These are phyloP conservation scores for Mesoclemmys tuberculata DNA, from an alignment of 2,113 vertebrate genomes.

Conservation along the genomic window DNA sequence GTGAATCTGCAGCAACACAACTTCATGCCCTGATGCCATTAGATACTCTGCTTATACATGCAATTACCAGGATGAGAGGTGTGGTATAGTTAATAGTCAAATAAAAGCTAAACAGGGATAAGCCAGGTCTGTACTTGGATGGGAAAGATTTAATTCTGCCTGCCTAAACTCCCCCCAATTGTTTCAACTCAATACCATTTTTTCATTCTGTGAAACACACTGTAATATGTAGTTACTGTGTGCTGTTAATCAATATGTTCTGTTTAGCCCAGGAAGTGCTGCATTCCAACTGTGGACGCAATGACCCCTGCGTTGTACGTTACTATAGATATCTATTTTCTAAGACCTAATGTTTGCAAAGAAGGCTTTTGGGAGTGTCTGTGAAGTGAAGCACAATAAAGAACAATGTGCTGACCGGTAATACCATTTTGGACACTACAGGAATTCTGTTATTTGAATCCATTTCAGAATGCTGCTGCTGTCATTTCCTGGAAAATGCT, in stretches of 20 bases:
- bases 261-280: neutral
- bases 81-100: slow-evolving; percentile 17
- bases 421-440: neutral
- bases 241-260: neutral
- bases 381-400: neutral
- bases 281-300: neutral
- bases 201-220: neutral
- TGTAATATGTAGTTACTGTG: neutral
- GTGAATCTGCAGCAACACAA: neutral
- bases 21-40: slow-evolving; percentile 23
- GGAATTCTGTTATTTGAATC: neutral
- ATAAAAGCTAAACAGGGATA: neutral
- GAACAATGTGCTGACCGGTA: neutral
- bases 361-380: neutral
- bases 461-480: neutral
- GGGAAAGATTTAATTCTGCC: neutral
- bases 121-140: neutral
- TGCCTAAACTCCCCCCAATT: neutral
- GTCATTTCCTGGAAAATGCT: fast-evolving
- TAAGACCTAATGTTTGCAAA: neutral
- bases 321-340: neutral
- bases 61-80: neutral
- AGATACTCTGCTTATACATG: slow-evolving; percentile 5
- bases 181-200: neutral
- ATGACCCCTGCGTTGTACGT: neutral